Evolutionary conservation across 2,797 vertebrate species (phyloP).

Genomic region (Acanthurus tractus): DNA sequence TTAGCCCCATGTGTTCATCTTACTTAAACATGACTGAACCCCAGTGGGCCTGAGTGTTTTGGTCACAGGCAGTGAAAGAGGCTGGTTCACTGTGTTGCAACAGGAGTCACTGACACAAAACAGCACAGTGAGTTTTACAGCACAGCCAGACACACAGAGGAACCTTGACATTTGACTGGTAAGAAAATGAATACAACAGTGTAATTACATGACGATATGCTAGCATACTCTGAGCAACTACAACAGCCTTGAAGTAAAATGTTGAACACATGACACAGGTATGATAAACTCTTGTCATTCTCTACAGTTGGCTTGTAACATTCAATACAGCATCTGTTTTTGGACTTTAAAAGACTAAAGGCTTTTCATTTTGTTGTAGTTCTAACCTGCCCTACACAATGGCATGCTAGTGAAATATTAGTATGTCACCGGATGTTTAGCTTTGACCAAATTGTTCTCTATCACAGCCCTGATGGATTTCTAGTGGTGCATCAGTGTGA

Average conservation of each 20-base stretch:
- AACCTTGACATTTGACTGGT: conserved; percentile 53
- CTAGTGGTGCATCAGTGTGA: conserved; percentile 53
- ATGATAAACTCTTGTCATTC: conserved; percentile 43
- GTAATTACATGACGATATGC: conserved; percentile 46
- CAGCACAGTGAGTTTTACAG: conserved; percentile 63
- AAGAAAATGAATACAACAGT: conserved; percentile 32
- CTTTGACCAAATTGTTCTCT: conserved; percentile 21
- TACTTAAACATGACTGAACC: conserved; percentile 53
- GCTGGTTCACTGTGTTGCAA: conserved; percentile 79
- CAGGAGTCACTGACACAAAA: conserved; percentile 66
- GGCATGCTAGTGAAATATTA: conserved; percentile 37
- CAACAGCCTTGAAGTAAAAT: conserved; percentile 47
- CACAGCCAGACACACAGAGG: conserved; percentile 65
- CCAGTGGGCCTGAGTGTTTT: conserved; percentile 66
- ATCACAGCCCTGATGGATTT: conserved; percentile 57
- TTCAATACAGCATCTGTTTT: conserved; percentile 58
- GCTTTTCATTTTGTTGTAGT: conserved; percentile 36
- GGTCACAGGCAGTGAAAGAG: conserved; percentile 81
- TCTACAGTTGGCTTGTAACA: conserved; percentile 60
- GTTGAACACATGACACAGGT: conserved; percentile 47
- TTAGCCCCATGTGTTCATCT: conserved; percentile 40
- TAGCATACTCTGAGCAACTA: conserved; percentile 44
- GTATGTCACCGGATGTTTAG: conserved; percentile 32
- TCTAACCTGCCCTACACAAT: conserved; percentile 21
- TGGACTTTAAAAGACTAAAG: conserved; percentile 15